phyloP scores from a whole-genome alignment of 2,797 vertebrate genomes.

The Chelon auratus region DNA sequence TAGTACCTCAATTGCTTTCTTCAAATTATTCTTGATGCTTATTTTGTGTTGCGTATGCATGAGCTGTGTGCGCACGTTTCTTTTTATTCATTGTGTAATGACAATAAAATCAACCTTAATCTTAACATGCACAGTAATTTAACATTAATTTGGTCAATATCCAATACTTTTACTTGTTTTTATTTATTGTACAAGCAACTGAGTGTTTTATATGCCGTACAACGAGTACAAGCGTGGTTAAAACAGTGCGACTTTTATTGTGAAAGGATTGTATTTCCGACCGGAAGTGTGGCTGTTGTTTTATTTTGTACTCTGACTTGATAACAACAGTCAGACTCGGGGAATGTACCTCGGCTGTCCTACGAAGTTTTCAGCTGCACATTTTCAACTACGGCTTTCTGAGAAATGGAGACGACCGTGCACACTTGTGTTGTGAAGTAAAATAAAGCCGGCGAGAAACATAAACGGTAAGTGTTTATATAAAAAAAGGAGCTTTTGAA shows the following conservation, averaged over 20 bases:
- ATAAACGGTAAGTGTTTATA: slow-evolving; percentile 47
- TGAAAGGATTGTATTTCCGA: background rate
- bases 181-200: background rate
- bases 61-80: no score
- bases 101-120: no score
- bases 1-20: no score
- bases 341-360: slow-evolving; percentile 50
- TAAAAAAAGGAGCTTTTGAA: background rate
- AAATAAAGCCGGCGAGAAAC: background rate
- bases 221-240: no score
- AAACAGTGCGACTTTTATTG: slow-evolving; percentile 2
- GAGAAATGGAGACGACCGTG: slow-evolving; percentile 19
- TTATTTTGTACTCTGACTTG: slow-evolving; percentile 8
- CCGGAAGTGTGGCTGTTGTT: slow-evolving; percentile 29
- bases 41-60: no score
- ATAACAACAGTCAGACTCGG: slow-evolving; percentile 39
- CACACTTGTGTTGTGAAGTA: slow-evolving; percentile 20
- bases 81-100: no score
- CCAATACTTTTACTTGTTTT: no score
- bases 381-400: background rate
- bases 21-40: no score
- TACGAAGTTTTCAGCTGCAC: slow-evolving; percentile 67
- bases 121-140: no score
- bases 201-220: background rate
- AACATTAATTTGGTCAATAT: no score